Evolutionary conservation across 2,888 invertebrate genomes (phyloP).

Genomic region (Thumatha senex): DNA sequence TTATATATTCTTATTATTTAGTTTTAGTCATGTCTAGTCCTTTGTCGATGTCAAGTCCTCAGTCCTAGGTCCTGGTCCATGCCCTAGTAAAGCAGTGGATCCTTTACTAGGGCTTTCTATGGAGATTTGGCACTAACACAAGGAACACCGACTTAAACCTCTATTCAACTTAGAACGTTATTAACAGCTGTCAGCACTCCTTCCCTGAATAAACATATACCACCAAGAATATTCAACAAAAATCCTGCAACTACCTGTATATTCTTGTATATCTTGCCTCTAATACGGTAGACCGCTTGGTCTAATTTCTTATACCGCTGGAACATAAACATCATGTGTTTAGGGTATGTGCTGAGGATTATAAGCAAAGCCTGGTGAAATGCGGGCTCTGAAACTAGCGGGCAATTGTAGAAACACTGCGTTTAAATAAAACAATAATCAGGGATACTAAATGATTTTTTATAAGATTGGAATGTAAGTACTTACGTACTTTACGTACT

Average conservation of each 20-base stretch:
- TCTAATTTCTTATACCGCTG: constrained; percentile 36
- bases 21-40: no score
- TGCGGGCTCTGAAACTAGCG: constrained; percentile 20
- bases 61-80: no score
- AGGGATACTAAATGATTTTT: not conserved
- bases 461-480: not conserved
- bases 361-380: constrained; percentile 12
- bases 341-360: constrained; percentile 37
- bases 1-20: no score
- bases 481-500: no score
- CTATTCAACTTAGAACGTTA: no score
- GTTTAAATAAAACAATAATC: no score
- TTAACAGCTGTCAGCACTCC: no score
- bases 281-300: constrained; percentile 26
- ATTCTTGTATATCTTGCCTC: constrained; percentile 27
- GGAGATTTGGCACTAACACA: no score
- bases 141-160: no score
- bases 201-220: not conserved
- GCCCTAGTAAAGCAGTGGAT: no score
- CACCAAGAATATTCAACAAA: not conserved
- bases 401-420: not conserved
- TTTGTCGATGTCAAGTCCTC: no score
- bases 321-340: constrained; percentile 37
- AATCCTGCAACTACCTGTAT: constrained; percentile 24
- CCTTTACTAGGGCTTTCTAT: no score